Conservation (phyloP, 64 coral and sea anemone genomes). For the Catalaphyllia jardinei region DNA sequence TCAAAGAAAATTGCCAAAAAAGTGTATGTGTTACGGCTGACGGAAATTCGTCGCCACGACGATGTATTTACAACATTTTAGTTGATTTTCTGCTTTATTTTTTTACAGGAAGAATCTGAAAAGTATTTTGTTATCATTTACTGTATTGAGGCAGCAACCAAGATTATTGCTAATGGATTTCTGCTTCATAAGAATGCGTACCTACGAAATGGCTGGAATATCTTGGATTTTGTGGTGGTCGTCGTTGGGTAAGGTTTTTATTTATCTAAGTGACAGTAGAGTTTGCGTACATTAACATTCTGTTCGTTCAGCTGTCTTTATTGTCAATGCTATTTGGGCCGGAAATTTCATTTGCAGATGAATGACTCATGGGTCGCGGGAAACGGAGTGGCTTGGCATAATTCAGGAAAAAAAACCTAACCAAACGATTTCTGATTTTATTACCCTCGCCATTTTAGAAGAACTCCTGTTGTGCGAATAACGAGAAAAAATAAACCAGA, state of each 20-base stretch:
- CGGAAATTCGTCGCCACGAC: not conserved
- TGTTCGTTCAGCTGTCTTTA: conserved; percentile 12
- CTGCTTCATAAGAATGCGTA: conserved; percentile 87
- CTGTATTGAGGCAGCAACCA: conserved; percentile 86
- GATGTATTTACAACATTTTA: not conserved
- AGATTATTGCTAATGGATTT: conserved; percentile 92
- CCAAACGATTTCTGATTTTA: not conserved
- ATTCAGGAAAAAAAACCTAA: not conserved
- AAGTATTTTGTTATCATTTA: conserved; percentile 90
- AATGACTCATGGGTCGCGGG: not conserved
- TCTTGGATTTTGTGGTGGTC: conserved; percentile 96
- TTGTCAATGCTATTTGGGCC: conserved; percentile 20
- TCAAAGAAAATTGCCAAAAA: not conserved
- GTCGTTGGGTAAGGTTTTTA: conserved; percentile 86
- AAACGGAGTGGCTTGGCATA: not conserved
- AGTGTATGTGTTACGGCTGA: not conserved
- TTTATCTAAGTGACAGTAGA: conserved; percentile 45
- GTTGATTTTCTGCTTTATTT: conserved; percentile 26
- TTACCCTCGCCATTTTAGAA: not conserved
- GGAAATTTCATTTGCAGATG: conserved; percentile 29
- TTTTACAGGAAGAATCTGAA: conserved; percentile 84
- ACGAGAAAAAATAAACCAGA: not conserved
- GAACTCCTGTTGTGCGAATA: not conserved
- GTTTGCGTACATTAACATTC: conserved; percentile 23
- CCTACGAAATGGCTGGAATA: conserved; percentile 99